Conservation (phyloP, 2,888 invertebrate genomes). For the Linnaemya vulpina region DNA sequence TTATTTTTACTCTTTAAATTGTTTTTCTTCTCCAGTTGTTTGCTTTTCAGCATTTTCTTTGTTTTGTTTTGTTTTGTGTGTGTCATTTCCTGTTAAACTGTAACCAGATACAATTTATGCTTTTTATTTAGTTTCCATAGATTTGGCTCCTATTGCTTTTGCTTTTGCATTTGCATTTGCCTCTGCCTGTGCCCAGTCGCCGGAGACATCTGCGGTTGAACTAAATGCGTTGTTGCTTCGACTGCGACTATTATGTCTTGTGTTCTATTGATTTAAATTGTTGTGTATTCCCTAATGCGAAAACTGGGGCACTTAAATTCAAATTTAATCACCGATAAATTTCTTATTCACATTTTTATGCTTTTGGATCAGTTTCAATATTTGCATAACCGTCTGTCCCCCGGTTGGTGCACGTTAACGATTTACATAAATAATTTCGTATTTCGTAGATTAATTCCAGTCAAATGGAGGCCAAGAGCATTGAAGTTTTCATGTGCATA, state of each 20-base stretch:
- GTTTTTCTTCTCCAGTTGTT: constrained; percentile 11
- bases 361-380: constrained; percentile 35
- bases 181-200: constrained; percentile 15
- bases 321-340: constrained; percentile 52
- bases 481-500: no score
- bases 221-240: neutral
- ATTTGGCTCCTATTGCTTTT: constrained; percentile 27
- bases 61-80: constrained; percentile 51
- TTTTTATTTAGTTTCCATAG: constrained; percentile 34
- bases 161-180: neutral
- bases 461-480: no score
- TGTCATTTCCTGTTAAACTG: constrained; percentile 69
- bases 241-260: neutral
- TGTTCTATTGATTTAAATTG: constrained; percentile 20
- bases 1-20: constrained; percentile 29
- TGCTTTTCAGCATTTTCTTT: constrained; percentile 34
- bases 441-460: no score
- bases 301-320: constrained; percentile 59
- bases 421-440: neutral
- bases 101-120: constrained; percentile 71
- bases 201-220: neutral
- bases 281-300: constrained; percentile 56
- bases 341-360: constrained; percentile 37
- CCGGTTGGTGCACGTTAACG: neutral
- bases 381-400: constrained; percentile 35